Base-by-base conservation (phyloP, 2,113 vertebrate species). In the Scomber japonicus region DNA sequence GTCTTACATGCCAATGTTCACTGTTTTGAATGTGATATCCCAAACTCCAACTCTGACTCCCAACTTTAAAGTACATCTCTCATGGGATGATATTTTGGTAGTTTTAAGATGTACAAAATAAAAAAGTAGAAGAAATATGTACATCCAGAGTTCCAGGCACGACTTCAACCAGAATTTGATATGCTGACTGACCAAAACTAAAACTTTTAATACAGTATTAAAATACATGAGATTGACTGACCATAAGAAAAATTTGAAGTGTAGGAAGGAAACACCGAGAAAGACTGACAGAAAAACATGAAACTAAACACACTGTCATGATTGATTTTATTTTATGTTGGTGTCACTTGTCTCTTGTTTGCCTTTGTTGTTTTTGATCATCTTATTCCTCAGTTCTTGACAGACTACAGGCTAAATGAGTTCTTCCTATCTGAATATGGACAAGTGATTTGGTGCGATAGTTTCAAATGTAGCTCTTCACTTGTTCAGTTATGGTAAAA, bases 141-240 rank as follows among this genome's bases (percentile, higher is more conserved):
- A 7, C 7, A 9, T 9, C 35, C 35, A 40, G 35, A 40, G 50
- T 62, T 72, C 51, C 57, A 56, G 19, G 17, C 19, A 48, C 0
- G 8, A 44, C 44, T 71, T 85, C 44, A 80, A 71, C 54, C 49
- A 76, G 55, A 61, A 76, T 71, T 50, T 56, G 13, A 27, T 27
- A 27, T 27, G 24, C 24, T 27, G 24, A 27, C 3, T 27, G 24
- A 27, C 24, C 17, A n/a, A 31, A 48, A 71, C 57, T 54, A 10
- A 56, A 49, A n/a, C 50, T 71, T 73, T 71, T 55, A 70, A 71
- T 48, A 50, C 19, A 65, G 75, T 75, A 69, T 63, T 62, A 31
- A 78, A 68, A 77, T 40, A 27, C 24, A 40, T 3, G 1, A 17
- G 27, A 55, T 49, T 8, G 11, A 15, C 17, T 64, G 63, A 61